Evolutionary conservation across 2,888 invertebrate species (phyloP), one percentile per base, ranked within the genome.

Genomic region (Drosophila pseudotalamancana): DNA sequence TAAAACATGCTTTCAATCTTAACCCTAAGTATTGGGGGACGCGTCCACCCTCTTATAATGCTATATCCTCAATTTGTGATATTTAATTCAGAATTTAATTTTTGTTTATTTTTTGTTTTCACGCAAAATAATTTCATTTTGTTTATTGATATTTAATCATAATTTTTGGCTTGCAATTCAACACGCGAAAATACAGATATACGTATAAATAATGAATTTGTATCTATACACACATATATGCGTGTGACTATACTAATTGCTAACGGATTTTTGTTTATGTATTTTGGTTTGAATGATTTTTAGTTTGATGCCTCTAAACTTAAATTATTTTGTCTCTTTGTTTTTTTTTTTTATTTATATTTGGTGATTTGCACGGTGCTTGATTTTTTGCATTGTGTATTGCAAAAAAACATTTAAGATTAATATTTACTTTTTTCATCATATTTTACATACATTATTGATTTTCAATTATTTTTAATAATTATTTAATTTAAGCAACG

Each of bases 391-490:
- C 86, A 70, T 79, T 54, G 50, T 54, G 50, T 64, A 54, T 70
- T 45, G 60, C 60, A 72, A 67, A 59, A 70, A 70, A 55, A 51
- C 50, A 59, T 60, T 65, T 50, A 31, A 42, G 39, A 39, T 57
- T 9, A 40, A 18, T 40, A 6, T 42, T 16, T 39, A 2, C 61
- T 64, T 53, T 57, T 61, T 67, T 53, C 69, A 69, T 77, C 11
- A 53, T 80, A 87, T 88, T 83, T 80, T 86, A 86, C 85, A 85
- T 9, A 25, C 14, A 34, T 60, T 74, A n/a, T n/a, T 69, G 25
- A 16, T 45, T 77, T 80, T 72, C 45, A 85, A 85, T 78, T 82
- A 82, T 87, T 87, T 85, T 35, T 6, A 85, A 81, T 85, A 81
- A 81, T 81, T 82, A 40, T 57, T 50, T 63, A 68, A 74, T 72